Percentiles rank a stretch among this genome's conserved stretches.
Conservation (phyloP, 1,140 invertebrate species). For the Dendrolimus punctatus region DNA sequence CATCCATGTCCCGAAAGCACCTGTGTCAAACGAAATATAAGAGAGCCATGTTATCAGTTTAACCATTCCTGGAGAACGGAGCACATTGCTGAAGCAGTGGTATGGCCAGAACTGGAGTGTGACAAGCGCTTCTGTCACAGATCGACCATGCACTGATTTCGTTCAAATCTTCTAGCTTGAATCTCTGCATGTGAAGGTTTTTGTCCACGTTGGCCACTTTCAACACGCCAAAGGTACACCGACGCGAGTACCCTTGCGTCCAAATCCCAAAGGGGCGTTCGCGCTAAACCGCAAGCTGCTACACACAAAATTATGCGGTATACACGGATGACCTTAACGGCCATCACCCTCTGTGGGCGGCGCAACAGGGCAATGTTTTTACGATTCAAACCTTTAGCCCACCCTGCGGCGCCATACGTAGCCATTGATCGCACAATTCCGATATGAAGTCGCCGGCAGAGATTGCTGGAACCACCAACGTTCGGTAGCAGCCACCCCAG, state of each 20-base stretch:
- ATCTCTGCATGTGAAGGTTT: too few species aligned
- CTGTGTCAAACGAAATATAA: not conserved
- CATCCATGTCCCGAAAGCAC: not conserved
- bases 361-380: constrained; percentile 6
- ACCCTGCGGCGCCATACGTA: constrained; percentile 6
- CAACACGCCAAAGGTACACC: too few species aligned
- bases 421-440: constrained; percentile 4
- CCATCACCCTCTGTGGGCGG: not conserved
- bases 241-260: too few species aligned
- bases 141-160: too few species aligned
- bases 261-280: constrained; percentile 5
- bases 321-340: not conserved
- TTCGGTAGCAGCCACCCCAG: constrained; percentile 6
- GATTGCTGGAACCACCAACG: not conserved
- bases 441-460: constrained; percentile 2
- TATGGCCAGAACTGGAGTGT: not conserved
- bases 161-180: too few species aligned
- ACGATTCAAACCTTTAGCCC: not conserved
- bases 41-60: not conserved
- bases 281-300: constrained; percentile 3
- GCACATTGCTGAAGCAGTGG: not conserved
- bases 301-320: constrained; percentile 3
- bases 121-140: not conserved
- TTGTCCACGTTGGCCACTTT: too few species aligned
- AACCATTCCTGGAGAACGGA: not conserved